Evolutionary conservation across 2,888 invertebrate species (phyloP), one percentile per base, ranked within the genome.

Genomic region (Calephelis perditalis): DNA sequence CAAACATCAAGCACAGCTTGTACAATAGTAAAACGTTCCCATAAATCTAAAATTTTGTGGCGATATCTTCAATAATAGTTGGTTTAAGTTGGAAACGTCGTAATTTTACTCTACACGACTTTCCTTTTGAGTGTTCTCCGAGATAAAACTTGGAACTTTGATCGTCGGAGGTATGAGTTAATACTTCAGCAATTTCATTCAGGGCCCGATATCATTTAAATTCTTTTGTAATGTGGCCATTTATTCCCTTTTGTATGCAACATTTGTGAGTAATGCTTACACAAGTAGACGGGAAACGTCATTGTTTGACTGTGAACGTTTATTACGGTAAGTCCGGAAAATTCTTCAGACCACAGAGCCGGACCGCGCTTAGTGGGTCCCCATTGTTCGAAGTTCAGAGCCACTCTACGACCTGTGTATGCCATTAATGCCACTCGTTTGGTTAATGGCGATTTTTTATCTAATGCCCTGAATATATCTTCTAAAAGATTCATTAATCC

Each of bases 261-360:
- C 80, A 80, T 81, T 56, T 56, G 57, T 70, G 67, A 69, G 70
- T 81, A 80, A 83, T 79, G 80, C 81, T 84, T 84, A 83, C 81
- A 78, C 76, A 70, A 74, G 74, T 69, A 67, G 79, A 80, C 78
- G 80, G 82, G 79, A 82, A 81, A 81, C 77, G 79, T 82, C 81
- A 84, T 86, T 86, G 86, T 88, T 82, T 84, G 82, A 71, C 69
- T 76, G 73, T 78, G 82, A 82, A 81, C 80, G 82, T 82, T 84
- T 86, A 84, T 82, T 83, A 84, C 80, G 77, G 73, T 75, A 79
- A 78, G 76, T 81, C 79, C 75, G 81, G 81, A 74, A 81, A 82
- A 82, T 82, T 84, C 77, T 79, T 74, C 76, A 76, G 75, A 75
- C 79, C 77, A 80, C 82, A 80, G 80, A 78, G 77, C 73, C 76